Evolutionary conservation across 2,113 vertebrate species (phyloP).

Genomic region (Craseonycteris thonglongyai): DNA sequence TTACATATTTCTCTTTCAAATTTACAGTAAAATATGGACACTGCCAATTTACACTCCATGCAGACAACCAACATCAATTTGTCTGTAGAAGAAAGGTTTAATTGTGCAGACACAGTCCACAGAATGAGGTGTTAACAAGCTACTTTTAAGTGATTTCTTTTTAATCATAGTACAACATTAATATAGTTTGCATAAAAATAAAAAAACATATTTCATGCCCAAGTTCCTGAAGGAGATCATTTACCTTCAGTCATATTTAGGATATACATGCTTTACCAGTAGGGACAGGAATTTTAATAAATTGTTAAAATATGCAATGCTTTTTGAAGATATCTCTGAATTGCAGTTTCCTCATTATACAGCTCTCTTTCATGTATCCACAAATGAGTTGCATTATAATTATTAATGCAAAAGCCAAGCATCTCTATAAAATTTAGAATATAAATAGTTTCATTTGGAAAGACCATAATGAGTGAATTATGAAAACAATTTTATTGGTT

Average conservation of each 20-base stretch:
- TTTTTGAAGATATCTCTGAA: background rate
- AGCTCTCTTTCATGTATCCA: background rate
- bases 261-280: background rate
- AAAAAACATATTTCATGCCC: background rate
- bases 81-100: background rate
- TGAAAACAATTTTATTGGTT: conserved; percentile 25
- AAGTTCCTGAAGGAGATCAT: background rate
- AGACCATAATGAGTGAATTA: conserved; percentile 2
- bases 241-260: background rate
- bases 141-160: conserved; percentile 21
- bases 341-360: background rate
- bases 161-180: background rate
- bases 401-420: background rate
- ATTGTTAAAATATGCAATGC: background rate
- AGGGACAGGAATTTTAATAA: background rate
- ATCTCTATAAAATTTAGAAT: background rate
- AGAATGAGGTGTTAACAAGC: conserved; percentile 6
- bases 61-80: background rate
- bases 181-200: background rate
- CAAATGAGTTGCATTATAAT: background rate
- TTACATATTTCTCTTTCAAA: conserved; percentile 23
- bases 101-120: background rate
- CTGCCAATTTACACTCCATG: background rate
- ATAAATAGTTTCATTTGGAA: background rate
- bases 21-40: conserved; percentile 6